Evolutionary conservation across 2,888 invertebrate genomes (phyloP).

Genomic region (Eustalomyia histrio): DNA sequence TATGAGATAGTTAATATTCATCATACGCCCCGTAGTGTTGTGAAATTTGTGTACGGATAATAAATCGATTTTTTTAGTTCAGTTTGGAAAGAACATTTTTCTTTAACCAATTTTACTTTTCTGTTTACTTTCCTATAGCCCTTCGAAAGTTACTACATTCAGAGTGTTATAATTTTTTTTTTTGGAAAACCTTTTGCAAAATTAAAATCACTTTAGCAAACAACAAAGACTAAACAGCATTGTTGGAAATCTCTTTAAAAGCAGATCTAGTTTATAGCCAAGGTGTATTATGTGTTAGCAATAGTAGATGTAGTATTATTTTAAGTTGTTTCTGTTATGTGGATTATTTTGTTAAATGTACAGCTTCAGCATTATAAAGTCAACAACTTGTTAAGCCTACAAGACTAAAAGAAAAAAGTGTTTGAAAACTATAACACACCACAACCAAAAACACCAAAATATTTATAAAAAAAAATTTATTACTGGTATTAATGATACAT

Average conservation of each 20-base stretch:
- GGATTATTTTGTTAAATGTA: conserved; percentile 37
- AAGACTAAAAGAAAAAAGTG: conserved; percentile 31
- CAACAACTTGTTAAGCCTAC: conserved; percentile 56
- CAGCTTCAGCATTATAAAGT: conserved; percentile 42
- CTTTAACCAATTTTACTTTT: no score
- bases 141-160: background rate
- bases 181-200: conserved; percentile 20
- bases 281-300: background rate
- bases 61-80: no score
- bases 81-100: no score
- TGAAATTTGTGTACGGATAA: no score
- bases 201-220: conserved; percentile 34
- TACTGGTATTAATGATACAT: conserved; percentile 36
- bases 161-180: conserved; percentile 20
- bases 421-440: conserved; percentile 1
- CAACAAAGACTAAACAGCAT: conserved; percentile 15
- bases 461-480: conserved; percentile 7
- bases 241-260: background rate
- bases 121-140: background rate
- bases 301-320: background rate
- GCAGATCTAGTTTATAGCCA: background rate
- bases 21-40: no score
- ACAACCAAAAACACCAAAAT: background rate
- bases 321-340: background rate
- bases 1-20: no score